Base-by-base conservation (phyloP, 2,888 invertebrate species). In the Listrodromus nycthemerus region DNA sequence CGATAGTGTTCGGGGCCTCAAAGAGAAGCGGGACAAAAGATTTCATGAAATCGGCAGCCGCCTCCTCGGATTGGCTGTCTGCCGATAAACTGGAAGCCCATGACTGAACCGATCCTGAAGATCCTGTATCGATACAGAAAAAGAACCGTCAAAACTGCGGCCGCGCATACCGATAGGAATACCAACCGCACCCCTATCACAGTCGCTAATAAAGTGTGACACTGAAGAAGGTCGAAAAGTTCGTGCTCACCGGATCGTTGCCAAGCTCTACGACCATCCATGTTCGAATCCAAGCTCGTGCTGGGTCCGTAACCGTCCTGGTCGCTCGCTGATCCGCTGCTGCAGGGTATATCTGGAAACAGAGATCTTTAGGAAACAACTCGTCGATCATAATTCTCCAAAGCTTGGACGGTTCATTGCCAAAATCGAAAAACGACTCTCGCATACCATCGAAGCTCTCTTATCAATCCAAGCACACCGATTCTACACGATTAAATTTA, bases 21-120 rank as follows among this genome's bases (percentile, higher is more conserved):
- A 96, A 96, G 21, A 96, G 92, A 82, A 95, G 94, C 48, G 95
- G 95, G 3, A 96, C 96, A 91, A 96, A 96, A 66, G 93, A 93
- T 87, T 95, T 95, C 96, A 96, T 96, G 88, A 96, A 96, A 84
- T 95, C 95, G 79, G 95, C 94, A 1, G 95, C 94, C 1, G 94
- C 94, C 84, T 92, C 93, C 87, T 96, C 96, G 7, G 95, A 94
- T 73, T 95, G 95, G 86, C 95, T 95, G 83, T 96, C 96, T 63
- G 95, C 93, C 63, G 95, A 95, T 58, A 95, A 94, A 83, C 95
- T 95, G 10, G 95, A 95, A 10, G 95, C 95, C 95, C 95, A 95
- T 1, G 95, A 95, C 84, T 95, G 95, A 75, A 95, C 95, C 0
- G 95, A 95, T 69, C 94, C 95, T 82, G 95, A 95, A 0, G 95